Conservation (phyloP, 2,888 invertebrate genomes). For the Epirrhoe tristata region DNA sequence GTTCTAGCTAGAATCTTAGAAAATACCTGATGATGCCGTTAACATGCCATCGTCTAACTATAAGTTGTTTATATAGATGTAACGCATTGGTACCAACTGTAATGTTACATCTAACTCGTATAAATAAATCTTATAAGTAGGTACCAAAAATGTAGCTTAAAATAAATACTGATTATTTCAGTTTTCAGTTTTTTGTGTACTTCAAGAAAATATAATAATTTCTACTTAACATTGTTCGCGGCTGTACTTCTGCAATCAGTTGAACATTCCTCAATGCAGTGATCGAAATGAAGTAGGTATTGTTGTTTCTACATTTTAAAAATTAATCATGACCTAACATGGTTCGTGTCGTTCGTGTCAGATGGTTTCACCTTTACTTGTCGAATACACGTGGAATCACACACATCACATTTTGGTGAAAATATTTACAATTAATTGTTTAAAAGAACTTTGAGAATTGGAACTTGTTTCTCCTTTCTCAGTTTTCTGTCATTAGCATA, state of each 20-base stretch:
- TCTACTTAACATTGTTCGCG: neutral
- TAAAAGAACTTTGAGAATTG: neutral
- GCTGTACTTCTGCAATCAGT: conserved; percentile 14
- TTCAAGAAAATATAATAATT: too few relatives aligned
- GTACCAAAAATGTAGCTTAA: too few relatives aligned
- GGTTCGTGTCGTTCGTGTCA: neutral
- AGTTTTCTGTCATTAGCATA: too few relatives aligned
- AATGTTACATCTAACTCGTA: too few relatives aligned
- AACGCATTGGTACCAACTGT: too few relatives aligned
- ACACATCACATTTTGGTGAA: neutral
- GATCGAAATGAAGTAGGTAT: conserved; percentile 9
- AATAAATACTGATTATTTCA: too few relatives aligned
- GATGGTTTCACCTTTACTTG: neutral
- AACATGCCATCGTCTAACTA: too few relatives aligned
- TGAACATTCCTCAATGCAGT: conserved; percentile 10
- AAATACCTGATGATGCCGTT: too few relatives aligned
- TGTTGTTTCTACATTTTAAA: conserved; percentile 12
- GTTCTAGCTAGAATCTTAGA: neutral
- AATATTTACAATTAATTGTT: neutral
- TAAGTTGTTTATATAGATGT: too few relatives aligned
- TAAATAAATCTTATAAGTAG: too few relatives aligned
- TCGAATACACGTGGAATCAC: neutral
- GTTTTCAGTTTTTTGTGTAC: too few relatives aligned
- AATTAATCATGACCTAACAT: neutral
- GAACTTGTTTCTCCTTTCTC: too few relatives aligned